Conservation (phyloP, 2,797 vertebrate genomes). For the Mallotus villosus region DNA sequence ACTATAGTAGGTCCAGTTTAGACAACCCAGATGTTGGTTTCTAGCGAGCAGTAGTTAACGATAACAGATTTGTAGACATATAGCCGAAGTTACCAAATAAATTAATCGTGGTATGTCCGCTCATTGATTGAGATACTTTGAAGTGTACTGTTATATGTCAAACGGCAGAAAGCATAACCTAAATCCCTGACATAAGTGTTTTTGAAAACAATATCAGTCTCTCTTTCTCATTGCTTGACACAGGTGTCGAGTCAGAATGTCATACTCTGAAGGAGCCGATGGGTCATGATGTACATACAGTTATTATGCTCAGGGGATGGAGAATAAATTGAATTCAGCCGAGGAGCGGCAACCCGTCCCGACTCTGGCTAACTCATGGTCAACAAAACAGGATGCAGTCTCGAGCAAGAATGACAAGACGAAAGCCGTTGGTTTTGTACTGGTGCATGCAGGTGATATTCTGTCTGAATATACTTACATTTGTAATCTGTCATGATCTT, state of each 20-base stretch:
- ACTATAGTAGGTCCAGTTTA: no score
- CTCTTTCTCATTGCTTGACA: constrained; percentile 8
- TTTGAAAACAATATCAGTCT: not conserved
- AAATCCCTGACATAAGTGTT: no score
- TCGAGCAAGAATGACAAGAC: constrained; percentile 71
- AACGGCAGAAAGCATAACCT: no score
- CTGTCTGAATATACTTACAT: not conserved
- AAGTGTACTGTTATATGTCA: no score
- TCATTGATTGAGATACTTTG: no score
- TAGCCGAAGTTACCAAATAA: no score
- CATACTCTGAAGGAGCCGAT: constrained; percentile 43
- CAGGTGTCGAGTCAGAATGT: constrained; percentile 55
- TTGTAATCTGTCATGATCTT: not conserved
- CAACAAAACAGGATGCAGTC: constrained; percentile 76
- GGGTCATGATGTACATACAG: constrained; percentile 70
- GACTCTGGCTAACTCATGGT: constrained; percentile 74
- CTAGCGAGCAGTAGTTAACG: not conserved
- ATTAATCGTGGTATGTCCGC: no score
- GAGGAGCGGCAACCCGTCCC: constrained; percentile 83
- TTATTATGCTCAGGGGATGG: constrained; percentile 85
- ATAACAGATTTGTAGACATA: no score
- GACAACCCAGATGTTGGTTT: not conserved
- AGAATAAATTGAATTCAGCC: constrained; percentile 83
- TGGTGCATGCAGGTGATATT: constrained; percentile 94
- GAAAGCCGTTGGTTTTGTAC: constrained; percentile 88